Base-by-base conservation (phyloP, 2,888 invertebrate genomes). In the Ypsolopha sequella region DNA sequence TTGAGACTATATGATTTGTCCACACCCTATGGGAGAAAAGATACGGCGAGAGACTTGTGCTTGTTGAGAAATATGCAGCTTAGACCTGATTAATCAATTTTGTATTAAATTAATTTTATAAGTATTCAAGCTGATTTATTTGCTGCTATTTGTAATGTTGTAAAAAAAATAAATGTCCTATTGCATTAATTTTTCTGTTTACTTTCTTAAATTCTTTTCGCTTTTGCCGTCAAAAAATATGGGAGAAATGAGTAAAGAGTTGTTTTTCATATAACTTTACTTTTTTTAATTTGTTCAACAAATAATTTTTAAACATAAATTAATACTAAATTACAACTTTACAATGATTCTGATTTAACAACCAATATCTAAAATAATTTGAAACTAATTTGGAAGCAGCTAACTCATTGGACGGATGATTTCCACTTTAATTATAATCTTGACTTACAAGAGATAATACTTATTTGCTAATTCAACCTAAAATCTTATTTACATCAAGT, bases 21-120 rank as follows among this genome's bases (percentile, higher is more conserved):
- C 49, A 91, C 91, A 14, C 76, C 89, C 14, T 88, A 90, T 51
- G 96, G 97, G 1, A 89, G 96, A 52, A 94, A 94, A 68, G 91
- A 94, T 53, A 95, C 95, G 51, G 95, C 96, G 0, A 90, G 95
- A 64, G 96, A 96, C 75, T 84, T 97, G 53, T 96, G 96, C 72
- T 89, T 96, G 65, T 88, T 95, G 63, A 89, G 95, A 56, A 95
- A 95, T 78, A 93, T 95, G 86, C 89, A 91, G 61, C 79, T 94
- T 36, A 88, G 89, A 63, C 89, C 89, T 14, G 85, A 85, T 52
- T 88, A 66, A 65, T 11, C 4, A 24, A 24, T 24, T 24, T 24
- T 24, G 2, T 24, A 24, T 24, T 24, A 24, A 24, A 24, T 24
- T 2, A 24, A 24, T 2, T 24, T 24, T n/a, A n/a, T n/a, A n/a